Evolutionary conservation across 2,888 invertebrate species (phyloP).

Genomic region (Tolmerus cingulatus): DNA sequence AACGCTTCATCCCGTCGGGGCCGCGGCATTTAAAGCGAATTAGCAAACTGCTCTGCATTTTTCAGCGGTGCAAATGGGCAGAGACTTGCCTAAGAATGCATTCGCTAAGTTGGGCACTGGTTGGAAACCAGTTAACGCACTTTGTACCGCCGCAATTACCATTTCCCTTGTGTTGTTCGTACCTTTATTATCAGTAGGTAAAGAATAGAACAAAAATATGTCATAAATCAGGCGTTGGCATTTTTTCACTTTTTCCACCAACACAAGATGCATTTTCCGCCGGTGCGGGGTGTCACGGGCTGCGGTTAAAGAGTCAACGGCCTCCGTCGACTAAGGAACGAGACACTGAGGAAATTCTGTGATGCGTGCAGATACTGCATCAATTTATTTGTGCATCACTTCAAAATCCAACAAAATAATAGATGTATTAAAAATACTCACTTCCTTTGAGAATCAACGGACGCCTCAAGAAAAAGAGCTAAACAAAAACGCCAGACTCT

Average conservation of each 20-base stretch:
- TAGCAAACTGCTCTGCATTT: background rate
- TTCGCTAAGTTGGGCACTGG: background rate
- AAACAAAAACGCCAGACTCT: background rate
- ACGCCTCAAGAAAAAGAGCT: background rate
- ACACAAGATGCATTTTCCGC: background rate
- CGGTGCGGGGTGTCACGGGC: background rate
- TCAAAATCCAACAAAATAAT: background rate
- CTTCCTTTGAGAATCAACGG: background rate
- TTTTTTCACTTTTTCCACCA: slow-evolving; percentile 4
- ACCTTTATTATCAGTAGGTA: slow-evolving; percentile 4
- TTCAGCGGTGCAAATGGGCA: background rate
- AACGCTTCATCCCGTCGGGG: background rate
- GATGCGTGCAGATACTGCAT: background rate
- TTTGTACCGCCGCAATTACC: background rate
- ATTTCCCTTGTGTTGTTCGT: background rate
- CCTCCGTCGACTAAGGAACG: background rate
- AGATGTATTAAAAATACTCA: background rate
- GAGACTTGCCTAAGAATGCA: background rate
- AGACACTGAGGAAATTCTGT: background rate
- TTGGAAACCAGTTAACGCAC: background rate
- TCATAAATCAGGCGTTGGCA: slow-evolving; percentile 9
- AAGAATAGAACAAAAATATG: slow-evolving; percentile 2
- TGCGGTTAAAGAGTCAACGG: background rate
- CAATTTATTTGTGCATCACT: background rate
- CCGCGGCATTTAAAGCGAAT: background rate